Percentiles rank a stretch among this genome's conserved stretches.
Conservation (phyloP, 2,113 vertebrate species). For the Grammomys surdaster region DNA sequence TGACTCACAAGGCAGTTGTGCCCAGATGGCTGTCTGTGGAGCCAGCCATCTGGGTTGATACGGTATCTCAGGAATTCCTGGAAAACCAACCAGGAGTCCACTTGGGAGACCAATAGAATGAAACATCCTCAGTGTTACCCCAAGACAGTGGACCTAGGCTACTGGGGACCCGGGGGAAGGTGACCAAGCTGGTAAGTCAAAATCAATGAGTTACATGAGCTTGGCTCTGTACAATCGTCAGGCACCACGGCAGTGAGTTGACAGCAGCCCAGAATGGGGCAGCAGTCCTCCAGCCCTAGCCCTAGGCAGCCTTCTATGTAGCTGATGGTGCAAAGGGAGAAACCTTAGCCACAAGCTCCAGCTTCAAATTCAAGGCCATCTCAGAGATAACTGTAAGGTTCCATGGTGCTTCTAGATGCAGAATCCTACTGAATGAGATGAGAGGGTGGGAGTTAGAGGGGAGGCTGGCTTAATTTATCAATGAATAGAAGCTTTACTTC, state of each 20-base stretch:
- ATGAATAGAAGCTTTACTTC: not conserved
- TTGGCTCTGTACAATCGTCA: rapidly evolving
- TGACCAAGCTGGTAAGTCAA: not conserved
- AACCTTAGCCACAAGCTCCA: too few species aligned
- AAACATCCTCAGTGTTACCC: too few species aligned
- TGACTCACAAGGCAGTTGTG: not conserved
- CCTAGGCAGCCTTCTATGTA: not conserved
- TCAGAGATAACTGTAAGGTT: rapidly evolving
- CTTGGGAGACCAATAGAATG: not conserved
- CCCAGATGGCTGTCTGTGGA: not conserved
- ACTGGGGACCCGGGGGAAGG: rapidly evolving
- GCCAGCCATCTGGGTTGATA: not conserved
- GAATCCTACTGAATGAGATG: not conserved
- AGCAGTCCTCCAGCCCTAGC: not conserved
- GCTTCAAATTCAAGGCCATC: not conserved
- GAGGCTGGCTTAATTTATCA: not conserved
- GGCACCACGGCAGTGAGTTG: too few species aligned
- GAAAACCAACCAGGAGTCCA: not conserved
- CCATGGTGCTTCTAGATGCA: not conserved
- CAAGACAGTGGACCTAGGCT: not conserved
- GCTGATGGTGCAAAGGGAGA: not conserved
- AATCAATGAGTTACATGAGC: not conserved
- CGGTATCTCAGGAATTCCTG: not conserved
- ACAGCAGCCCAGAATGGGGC: too few species aligned
- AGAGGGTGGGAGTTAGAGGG: not conserved